A percentile compares a stretch with the other conserved stretches of the same genome.
phyloP scores from a whole-genome alignment of 2,888 invertebrate species.

The Heliothis peltigera region DNA sequence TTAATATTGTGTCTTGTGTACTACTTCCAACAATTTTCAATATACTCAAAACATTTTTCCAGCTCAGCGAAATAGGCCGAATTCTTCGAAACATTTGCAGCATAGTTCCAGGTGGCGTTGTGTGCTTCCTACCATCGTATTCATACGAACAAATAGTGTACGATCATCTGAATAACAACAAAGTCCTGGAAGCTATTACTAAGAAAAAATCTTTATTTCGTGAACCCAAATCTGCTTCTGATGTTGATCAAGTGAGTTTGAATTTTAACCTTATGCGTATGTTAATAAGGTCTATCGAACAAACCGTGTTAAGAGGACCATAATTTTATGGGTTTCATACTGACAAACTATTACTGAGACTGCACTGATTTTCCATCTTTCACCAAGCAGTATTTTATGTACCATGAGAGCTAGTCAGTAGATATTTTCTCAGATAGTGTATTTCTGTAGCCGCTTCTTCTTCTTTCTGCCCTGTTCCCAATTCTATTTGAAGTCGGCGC shows the following conservation, averaged over 20 bases:
- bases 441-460: no score
- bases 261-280: conserved; percentile 3
- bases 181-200: conserved; percentile 91
- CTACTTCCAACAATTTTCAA: no score
- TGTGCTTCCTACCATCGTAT: conserved; percentile 98
- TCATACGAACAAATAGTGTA: conserved; percentile 94
- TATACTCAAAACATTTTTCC: conserved; percentile 24
- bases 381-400: no score
- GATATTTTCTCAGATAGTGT: background rate
- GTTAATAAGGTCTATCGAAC: background rate
- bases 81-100: conserved; percentile 94
- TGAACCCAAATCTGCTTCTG: conserved; percentile 93
- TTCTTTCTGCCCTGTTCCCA: no score
- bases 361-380: no score
- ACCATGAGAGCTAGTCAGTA: no score
- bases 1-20: no score
- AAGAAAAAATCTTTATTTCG: conserved; percentile 93
- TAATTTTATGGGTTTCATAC: background rate
- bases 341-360: background rate
- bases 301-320: background rate
- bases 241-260: conserved; percentile 92
- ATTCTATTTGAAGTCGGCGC: no score
- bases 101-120: conserved; percentile 96
- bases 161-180: conserved; percentile 90
- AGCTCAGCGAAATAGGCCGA: conserved; percentile 94